These are phyloP conservation scores for Ciconia boyciana DNA, from an alignment of 2,113 vertebrate genomes.

Conservation along the genomic window DNA sequence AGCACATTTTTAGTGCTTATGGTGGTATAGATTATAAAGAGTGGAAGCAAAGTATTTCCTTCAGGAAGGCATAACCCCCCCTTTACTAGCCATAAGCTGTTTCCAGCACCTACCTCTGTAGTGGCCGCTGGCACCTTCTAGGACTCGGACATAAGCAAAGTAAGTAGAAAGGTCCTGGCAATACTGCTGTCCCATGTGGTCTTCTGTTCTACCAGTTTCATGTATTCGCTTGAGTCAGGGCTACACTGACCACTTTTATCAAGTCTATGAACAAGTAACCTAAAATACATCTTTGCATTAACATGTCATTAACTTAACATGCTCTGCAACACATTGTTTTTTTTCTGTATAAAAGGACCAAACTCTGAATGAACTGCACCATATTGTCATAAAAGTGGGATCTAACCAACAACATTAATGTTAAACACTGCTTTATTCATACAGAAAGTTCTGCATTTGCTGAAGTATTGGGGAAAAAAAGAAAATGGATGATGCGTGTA, in stretches of 20 bases:
- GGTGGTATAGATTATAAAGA: not conserved
- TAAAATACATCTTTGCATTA: not conserved
- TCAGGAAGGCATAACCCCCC: not conserved
- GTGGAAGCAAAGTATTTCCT: not conserved
- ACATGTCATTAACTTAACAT: not conserved
- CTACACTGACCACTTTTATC: not conserved
- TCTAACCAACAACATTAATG: not conserved
- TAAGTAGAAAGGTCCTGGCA: not conserved
- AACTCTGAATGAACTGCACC: not conserved
- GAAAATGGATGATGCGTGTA: not conserved
- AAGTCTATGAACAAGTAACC: not conserved
- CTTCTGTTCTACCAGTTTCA: not conserved
- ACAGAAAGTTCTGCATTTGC: not conserved
- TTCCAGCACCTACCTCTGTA: not conserved
- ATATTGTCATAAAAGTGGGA: not conserved
- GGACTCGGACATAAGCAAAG: not conserved
- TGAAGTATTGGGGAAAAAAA: not conserved
- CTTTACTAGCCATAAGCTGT: not conserved
- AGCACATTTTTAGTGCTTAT: not conserved
- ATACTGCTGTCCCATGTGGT: not conserved
- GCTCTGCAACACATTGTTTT: not conserved
- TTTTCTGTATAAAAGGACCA: not conserved
- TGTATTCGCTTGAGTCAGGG: not conserved
- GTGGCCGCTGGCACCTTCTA: not conserved
- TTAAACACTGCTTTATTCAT: not conserved